These are phyloP conservation scores for sheep (Ovis aries) DNA, from an alignment of 2,113 vertebrate genomes.

Conservation along the genomic window DNA sequence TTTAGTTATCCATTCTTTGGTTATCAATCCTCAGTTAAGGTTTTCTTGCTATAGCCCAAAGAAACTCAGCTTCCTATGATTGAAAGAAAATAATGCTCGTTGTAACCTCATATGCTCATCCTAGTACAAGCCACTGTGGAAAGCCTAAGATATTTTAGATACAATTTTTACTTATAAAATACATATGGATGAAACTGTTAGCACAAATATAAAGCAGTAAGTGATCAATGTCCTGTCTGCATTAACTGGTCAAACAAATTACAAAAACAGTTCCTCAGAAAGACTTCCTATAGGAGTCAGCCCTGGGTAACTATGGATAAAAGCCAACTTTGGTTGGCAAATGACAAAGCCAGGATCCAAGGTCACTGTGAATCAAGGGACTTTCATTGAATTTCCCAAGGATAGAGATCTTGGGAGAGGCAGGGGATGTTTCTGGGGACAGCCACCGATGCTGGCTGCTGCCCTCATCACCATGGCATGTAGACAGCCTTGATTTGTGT, in stretches of 20 bases:
- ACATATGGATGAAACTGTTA: background rate
- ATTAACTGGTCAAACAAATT: background rate
- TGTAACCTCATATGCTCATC: background rate
- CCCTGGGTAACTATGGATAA: background rate
- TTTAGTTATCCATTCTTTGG: background rate
- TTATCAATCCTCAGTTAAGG: background rate
- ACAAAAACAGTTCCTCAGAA: background rate
- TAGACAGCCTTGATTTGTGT: background rate
- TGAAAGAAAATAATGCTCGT: background rate
- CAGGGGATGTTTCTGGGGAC: background rate
- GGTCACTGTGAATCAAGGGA: background rate
- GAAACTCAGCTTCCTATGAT: background rate
- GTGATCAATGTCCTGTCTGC: background rate
- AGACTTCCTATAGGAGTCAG: background rate
- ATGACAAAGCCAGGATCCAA: background rate
- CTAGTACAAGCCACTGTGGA: background rate
- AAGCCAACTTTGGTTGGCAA: background rate
- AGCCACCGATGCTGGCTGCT: background rate
- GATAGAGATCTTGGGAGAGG: background rate
- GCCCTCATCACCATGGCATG: background rate
- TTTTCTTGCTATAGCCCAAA: background rate
- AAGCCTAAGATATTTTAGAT: background rate
- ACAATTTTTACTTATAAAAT: background rate
- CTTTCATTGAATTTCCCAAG: background rate
- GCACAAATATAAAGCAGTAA: background rate